Evolutionary conservation across 2,113 vertebrate genomes (phyloP), one percentile per base, ranked within the genome.

Genomic region (Tylochromis polylepis): DNA sequence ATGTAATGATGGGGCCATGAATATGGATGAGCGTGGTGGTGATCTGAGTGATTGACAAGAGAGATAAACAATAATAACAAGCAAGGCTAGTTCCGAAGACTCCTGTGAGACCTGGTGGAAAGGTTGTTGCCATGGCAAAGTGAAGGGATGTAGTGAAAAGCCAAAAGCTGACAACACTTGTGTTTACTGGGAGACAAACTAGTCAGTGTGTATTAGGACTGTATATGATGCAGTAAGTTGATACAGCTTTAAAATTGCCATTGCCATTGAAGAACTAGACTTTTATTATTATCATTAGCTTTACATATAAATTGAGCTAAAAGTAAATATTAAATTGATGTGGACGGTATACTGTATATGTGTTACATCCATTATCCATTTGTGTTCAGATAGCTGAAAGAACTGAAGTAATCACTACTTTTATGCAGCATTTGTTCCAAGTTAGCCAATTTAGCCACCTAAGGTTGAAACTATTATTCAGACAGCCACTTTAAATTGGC

Each of bases 51-150:
- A 97, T 95, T 96, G 96, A 97, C 95, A 96, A 95, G 96, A 92
- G 91, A 94, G 93, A 96, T 96, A 96, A 96, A 96, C 93, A 96
- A 96, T 94, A 96, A 95, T 95, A 96, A 96, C 93, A 95, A 96
- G 95, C 93, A 90, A 91, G 92, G 93, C 89, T 82, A 89, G 89
- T 87, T 89, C 57, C 59, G 91, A 93, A 91, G 88, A 89, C 87
- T 88, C 90, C 91, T 88, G 83, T 27, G 89, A 92, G 93, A 94
- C 86, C 81, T 79, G 83, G 89, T 31, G 87, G 82, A 95, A 94
- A 95, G 93, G 94, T 93, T 87, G 88, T 93, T 94, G 91, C 93
- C 86, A 94, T 91, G 92, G 93, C 27, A 29, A 91, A 86, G 88
- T 85, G 89, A 91, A 60, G 83, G 65, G 83, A 91, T 90, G 80